Evolutionary conservation across 37 sponge, comb jelly and placozoan species (phyloP).

Genomic region (Bolinopsis microptera): DNA sequence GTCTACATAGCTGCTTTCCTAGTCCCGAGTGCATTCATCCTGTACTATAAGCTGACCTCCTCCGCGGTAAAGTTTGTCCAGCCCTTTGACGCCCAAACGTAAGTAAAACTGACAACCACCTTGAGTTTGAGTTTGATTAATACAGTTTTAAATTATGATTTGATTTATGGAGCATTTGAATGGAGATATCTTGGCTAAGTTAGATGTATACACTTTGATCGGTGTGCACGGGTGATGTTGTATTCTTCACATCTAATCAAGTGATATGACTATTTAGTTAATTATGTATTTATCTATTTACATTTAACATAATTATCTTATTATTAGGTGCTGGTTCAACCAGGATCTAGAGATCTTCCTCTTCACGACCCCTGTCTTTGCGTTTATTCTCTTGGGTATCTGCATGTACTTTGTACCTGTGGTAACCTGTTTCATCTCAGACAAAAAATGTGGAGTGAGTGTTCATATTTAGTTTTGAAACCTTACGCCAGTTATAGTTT

Average conservation of each 20-base stretch:
- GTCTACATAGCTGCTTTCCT: neutral
- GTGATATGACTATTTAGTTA: too few relatives aligned
- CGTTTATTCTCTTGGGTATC: neutral
- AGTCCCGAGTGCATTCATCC: slow-evolving; percentile 12
- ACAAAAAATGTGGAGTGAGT: neutral
- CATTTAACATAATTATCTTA: too few relatives aligned
- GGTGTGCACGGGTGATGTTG: too few relatives aligned
- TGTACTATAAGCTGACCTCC: neutral
- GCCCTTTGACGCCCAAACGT: slow-evolving; percentile 39
- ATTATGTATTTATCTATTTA: too few relatives aligned
- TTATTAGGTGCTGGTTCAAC: slow-evolving; percentile 29
- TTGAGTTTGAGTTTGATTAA: too few relatives aligned
- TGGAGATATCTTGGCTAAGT: too few relatives aligned
- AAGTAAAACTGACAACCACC: too few relatives aligned
- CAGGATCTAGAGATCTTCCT: slow-evolving; percentile 15
- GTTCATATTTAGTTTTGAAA: neutral
- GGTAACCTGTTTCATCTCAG: neutral
- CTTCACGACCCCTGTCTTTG: neutral
- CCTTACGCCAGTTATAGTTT: too few relatives aligned
- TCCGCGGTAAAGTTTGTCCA: neutral
- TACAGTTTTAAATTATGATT: too few relatives aligned
- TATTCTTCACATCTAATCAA: too few relatives aligned
- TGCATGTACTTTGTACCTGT: neutral
- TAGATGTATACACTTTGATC: too few relatives aligned
- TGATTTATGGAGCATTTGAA: too few relatives aligned